A percentile compares a stretch with the other conserved stretches of the same genome.
Evolutionary conservation across 2,113 vertebrate genomes (phyloP).

Genomic region (Verasper variegatus): DNA sequence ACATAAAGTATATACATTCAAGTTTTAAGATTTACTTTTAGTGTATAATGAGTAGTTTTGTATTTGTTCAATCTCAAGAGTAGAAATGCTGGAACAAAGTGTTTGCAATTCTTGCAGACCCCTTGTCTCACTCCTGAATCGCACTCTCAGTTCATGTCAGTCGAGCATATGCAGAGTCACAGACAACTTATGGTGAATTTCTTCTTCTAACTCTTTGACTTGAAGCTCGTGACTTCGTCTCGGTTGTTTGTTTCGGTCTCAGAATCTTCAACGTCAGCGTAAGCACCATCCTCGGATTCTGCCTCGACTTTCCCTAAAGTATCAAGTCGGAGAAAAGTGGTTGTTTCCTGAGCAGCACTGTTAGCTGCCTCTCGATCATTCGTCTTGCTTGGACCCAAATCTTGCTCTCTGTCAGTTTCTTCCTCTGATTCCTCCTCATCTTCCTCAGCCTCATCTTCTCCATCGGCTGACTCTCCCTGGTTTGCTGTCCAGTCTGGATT

Average conservation of each 20-base stretch:
- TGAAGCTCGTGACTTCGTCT: constrained; percentile 18
- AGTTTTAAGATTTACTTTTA: constrained; percentile 54
- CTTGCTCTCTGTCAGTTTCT: constrained; percentile 25
- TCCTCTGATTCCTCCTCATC: constrained; percentile 58
- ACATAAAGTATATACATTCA: constrained; percentile 60
- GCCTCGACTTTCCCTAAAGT: constrained; percentile 31
- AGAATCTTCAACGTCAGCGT: constrained; percentile 79
- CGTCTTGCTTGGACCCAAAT: constrained; percentile 2
- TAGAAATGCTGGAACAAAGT: constrained; percentile 56
- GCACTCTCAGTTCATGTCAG: neutral
- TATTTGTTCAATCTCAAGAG: neutral
- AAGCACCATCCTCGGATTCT: constrained; percentile 72
- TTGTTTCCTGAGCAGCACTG: constrained; percentile 8
- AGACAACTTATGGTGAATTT: neutral
- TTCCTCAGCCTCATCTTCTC: constrained; percentile 78
- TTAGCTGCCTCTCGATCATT: neutral
- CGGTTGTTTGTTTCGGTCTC: constrained; percentile 68
- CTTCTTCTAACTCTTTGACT: constrained; percentile 22
- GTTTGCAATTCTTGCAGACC: constrained; percentile 14
- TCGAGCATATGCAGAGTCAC: neutral
- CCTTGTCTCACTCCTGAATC: no score
- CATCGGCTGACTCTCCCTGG: constrained; percentile 74
- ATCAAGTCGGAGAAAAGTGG: constrained; percentile 34
- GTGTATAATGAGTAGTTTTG: constrained; percentile 6
- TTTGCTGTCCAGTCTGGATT: constrained; percentile 41